A percentile compares a stretch with the other conserved stretches of the same genome.
Evolutionary conservation across 2,113 vertebrate species (phyloP).

Genomic region (Pollachius pollachius): DNA sequence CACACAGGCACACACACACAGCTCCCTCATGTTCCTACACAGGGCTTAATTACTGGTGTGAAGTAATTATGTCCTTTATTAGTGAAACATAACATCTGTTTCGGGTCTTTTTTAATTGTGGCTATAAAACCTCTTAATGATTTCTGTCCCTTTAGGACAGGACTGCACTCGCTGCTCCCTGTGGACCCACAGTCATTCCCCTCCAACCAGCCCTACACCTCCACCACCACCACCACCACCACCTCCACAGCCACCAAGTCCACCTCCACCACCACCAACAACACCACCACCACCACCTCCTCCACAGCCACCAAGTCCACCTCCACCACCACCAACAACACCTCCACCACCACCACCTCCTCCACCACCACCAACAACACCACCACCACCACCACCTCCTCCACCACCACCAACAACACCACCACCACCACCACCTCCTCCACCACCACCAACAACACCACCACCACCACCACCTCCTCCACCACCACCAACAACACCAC

Average conservation of each 20-base stretch:
- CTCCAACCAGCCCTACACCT: constrained; percentile 9
- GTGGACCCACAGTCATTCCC: constrained; percentile 46
- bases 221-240: constrained; percentile 24
- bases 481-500: too few relatives aligned
- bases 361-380: too few relatives aligned
- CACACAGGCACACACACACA: constrained; percentile 59
- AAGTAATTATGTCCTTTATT: constrained; percentile 80
- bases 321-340: too few relatives aligned
- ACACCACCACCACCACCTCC: too few relatives aligned
- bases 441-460: too few relatives aligned
- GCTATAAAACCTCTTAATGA: constrained; percentile 75
- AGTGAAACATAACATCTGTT: constrained; percentile 76
- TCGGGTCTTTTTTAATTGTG: constrained; percentile 73
- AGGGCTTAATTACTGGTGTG: constrained; percentile 76
- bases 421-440: too few relatives aligned
- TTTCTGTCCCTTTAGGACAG: constrained; percentile 76
- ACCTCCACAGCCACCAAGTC: constrained; percentile 20
- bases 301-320: too few relatives aligned
- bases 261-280: constrained; percentile 1
- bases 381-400: too few relatives aligned
- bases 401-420: too few relatives aligned
- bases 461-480: too few relatives aligned
- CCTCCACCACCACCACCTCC: too few relatives aligned
- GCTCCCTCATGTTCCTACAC: constrained; percentile 58
- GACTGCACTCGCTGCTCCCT: constrained; percentile 68